phyloP scores from a whole-genome alignment of 2,797 vertebrate species.

The Lateolabrax maculatus region DNA sequence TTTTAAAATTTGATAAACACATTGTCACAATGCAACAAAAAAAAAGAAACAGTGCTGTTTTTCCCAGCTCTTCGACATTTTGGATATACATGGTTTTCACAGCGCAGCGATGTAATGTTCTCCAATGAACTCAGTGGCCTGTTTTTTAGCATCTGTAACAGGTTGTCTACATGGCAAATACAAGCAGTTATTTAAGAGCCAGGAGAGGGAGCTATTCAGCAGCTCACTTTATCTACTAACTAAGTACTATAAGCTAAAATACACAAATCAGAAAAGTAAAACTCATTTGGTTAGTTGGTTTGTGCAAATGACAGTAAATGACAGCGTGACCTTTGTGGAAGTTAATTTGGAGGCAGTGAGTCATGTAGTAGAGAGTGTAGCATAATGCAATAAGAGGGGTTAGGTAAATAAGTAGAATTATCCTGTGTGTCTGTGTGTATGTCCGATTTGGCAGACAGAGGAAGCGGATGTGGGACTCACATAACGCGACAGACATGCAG shows the following conservation, averaged over 20 bases:
- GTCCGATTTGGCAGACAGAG: neutral
- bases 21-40: neutral
- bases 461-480: conserved; percentile 11
- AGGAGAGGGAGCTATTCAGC: conserved; percentile 45
- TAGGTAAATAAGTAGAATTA: neutral
- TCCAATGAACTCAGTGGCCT: neutral
- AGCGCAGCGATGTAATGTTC: neutral
- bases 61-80: neutral
- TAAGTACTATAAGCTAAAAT: neutral
- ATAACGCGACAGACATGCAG: neutral
- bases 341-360: neutral
- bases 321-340: neutral
- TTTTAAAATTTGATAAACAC: no score
- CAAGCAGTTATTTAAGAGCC: conserved; percentile 7
- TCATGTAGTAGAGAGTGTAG: neutral
- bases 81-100: neutral
- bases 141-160: neutral
- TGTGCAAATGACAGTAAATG: neutral
- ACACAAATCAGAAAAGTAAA: neutral
- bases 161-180: neutral
- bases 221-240: conserved; percentile 1
- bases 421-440: neutral
- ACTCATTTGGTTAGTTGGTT: neutral
- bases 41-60: neutral
- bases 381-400: neutral